Evolutionary conservation across 2,113 vertebrate species (phyloP), one percentile per base, ranked within the genome.

Genomic region (Eclectus roratus): DNA sequence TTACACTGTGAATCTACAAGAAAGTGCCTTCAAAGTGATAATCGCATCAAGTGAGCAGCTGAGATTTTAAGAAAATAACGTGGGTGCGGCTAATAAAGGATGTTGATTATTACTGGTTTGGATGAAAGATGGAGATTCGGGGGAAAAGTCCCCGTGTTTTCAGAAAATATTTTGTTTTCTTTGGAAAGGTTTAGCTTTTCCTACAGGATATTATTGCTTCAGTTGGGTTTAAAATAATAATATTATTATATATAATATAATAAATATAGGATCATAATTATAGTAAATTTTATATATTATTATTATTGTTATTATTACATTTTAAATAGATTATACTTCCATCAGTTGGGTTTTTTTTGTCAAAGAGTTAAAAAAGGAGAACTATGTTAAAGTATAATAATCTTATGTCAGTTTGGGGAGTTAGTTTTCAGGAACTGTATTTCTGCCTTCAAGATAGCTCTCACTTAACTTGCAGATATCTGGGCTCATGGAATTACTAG

Each of bases 51-150:
- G 21, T 19, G 29, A 68, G 60, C 20, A 24, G 8, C 6, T 79
- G 19, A 5, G 14, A 49, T 81, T 82, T 20, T 6, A 74, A 37
- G 53, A 70, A 25, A 20, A 37, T 11, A 29, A 55, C 21, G 43
- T 13, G 8, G 4, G 3, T 65, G 7, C 11, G 3, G 2, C 0
- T 47, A 31, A 28, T 53, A 61, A 19, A 25, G 5, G 37, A 17
- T 49, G 31, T 18, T 43, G 20, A 24, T 49, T 73, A 3, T 3
- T 56, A 11, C 4, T 43, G 20, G 63, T 83, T 88, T 53, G 49
- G 29, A 44, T 46, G 8, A 72, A 85, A 89, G 85, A 23, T 25
- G 2, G 2, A 3, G 6, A 73, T 78, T 39, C 63, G 5, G 2
- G 6, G 4, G 2, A 3, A 8, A 5, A 13, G 68, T 58, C 33